These are phyloP conservation scores for Mimachlamys varia DNA, from an alignment of 2,888 invertebrate genomes.

Conservation along the genomic window DNA sequence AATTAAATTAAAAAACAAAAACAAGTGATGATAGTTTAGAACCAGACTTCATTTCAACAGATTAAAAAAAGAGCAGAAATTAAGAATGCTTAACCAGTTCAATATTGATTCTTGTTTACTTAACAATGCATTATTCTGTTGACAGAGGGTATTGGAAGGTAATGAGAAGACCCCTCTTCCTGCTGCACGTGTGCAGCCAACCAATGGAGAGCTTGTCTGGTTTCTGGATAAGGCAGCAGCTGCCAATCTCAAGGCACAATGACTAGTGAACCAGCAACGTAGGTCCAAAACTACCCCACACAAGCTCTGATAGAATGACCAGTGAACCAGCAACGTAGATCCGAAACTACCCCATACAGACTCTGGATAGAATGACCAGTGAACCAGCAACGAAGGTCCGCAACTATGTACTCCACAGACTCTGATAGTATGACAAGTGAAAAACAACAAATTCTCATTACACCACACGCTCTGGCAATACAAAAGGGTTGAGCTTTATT, in stretches of 20 bases:
- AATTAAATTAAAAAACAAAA: no score
- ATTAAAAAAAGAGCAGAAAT: no score
- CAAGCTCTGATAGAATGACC: constrained; percentile 28
- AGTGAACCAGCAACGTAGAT: not conserved
- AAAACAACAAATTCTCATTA: no score
- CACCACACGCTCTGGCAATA: no score
- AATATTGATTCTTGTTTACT: not conserved
- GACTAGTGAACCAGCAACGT: not conserved
- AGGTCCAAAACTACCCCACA: not conserved
- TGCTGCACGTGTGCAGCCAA: constrained; percentile 89
- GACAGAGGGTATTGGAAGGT: constrained; percentile 89
- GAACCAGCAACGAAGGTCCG: no score
- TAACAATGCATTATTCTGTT: not conserved
- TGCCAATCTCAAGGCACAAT: constrained; percentile 61
- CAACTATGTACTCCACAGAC: not conserved
- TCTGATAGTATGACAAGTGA: constrained; percentile 1
- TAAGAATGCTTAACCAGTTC: no score
- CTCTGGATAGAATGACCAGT: not conserved
- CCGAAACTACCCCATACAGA: not conserved
- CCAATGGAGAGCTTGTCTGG: constrained; percentile 87
- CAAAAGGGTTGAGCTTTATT: no score
- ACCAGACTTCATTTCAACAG: no score
- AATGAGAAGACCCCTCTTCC: constrained; percentile 88
- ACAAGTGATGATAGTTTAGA: no score
- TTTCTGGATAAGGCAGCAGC: constrained; percentile 82